phyloP scores from a whole-genome alignment of 2,797 vertebrate genomes.

The Synanceia verrucosa region DNA sequence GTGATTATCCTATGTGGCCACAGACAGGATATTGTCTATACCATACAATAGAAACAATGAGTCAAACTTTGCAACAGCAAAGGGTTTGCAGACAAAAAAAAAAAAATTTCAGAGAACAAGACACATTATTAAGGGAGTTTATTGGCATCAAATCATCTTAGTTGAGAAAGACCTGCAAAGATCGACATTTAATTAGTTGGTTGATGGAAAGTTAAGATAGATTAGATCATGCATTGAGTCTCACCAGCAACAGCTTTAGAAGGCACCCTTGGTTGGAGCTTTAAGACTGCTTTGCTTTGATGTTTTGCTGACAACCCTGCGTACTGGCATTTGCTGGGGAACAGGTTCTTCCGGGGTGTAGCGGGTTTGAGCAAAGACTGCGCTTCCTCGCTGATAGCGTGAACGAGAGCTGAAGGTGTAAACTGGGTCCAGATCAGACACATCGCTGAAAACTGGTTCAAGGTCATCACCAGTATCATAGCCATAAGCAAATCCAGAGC shows the following conservation, averaged over 20 bases:
- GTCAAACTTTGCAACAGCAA: no score
- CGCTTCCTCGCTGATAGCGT: slow-evolving; percentile 27
- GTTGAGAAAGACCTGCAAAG: background rate
- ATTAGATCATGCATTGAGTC: background rate
- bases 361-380: background rate
- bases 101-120: no score
- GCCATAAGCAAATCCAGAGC: background rate
- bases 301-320: rapidly evolving
- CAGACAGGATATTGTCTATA: no score
- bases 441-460: slow-evolving; percentile 33
- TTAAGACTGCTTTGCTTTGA: background rate
- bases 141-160: no score
- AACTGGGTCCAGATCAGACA: slow-evolving; percentile 36
- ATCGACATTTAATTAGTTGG: background rate
- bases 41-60: no score
- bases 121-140: no score
- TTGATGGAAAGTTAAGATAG: background rate
- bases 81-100: no score
- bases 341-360: slow-evolving; percentile 26
- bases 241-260: background rate
- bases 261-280: background rate
- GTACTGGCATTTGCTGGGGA: background rate
- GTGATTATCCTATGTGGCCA: no score
- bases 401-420: slow-evolving; percentile 30
- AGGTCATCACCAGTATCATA: background rate